Evolutionary conservation across 2,888 invertebrate species (phyloP), one percentile per base, ranked within the genome.

Genomic region (Liposcelis brunnea): DNA sequence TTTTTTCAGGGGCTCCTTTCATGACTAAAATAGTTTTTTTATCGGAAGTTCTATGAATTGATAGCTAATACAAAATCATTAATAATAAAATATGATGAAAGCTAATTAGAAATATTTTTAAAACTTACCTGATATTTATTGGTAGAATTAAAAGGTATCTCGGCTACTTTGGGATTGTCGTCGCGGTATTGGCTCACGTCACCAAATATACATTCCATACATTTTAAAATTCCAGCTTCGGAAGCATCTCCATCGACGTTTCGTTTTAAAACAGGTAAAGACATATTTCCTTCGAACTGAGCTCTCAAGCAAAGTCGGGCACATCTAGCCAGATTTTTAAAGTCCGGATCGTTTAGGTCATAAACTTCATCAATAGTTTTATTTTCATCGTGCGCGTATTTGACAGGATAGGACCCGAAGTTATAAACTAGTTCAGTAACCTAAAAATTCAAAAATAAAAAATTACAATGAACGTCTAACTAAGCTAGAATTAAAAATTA

Each of bases 1-100:
- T 91, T 58, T 93, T 75, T 66, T 97, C 97, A 4, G 97, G 91
- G 48, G 93, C 93, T 47, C 94, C 94, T 81, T 97, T 95, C 94
- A 95, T 95, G 43, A 81, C 93, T 58, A 84, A 76, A 19, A 85
- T 84, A 61, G 91, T 90, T 60, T 80, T 83, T 43, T 86, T 72
- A 60, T 93, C 90, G 61, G 93, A 90, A 54, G 83, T 84, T 60
- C 94, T 93, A 63, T 97, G 97, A 52, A 94, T 71, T 12, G 95
- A 95, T 14, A 79, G 73, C 68, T 93, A 87, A 62, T 86, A 26
- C 4, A 26, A 8, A 26, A 26, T 6, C 5, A 26, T 26, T 26
- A 8, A 6, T 6, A 26, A 6, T 26, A 26, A 26, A 26, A 6
- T 26, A 26, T 26, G 8, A 6, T 26, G 8, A 26, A 26, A 8